Percentiles rank a stretch among this genome's conserved stretches.
Evolutionary conservation across 2,113 vertebrate genomes (phyloP).

Genomic region (Australoheros scitulus): DNA sequence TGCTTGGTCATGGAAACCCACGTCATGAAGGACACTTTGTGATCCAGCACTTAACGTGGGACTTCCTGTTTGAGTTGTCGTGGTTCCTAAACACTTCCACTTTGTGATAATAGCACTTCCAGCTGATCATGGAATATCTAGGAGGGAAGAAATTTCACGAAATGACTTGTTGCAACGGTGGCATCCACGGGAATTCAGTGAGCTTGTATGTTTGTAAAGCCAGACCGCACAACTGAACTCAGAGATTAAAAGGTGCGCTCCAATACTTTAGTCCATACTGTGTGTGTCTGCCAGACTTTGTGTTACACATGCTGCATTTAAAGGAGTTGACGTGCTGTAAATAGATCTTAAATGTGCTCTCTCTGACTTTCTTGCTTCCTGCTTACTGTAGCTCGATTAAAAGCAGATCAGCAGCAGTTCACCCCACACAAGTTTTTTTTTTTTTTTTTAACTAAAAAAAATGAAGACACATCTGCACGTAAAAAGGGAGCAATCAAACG

Average conservation of each 20-base stretch:
- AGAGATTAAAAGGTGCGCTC: neutral
- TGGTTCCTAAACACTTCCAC: neutral
- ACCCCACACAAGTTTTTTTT: conserved; percentile 7
- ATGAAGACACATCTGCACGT: conserved; percentile 50
- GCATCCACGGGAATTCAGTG: neutral
- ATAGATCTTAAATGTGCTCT: neutral
- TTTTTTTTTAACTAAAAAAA: conserved; percentile 20
- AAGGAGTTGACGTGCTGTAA: neutral
- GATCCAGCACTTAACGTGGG: neutral
- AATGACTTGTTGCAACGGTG: neutral
- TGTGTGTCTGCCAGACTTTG: neutral
- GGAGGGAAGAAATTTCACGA: neutral
- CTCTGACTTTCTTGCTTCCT: neutral
- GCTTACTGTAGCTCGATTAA: conserved; percentile 45
- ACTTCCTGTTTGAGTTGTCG: neutral
- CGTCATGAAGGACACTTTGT: neutral
- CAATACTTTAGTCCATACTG: neutral
- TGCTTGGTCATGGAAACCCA: neutral
- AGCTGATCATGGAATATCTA: neutral
- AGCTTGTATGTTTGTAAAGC: neutral
- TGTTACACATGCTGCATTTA: neutral
- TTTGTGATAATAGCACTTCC: neutral
- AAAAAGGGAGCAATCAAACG: conserved; percentile 41
- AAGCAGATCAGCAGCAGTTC: conserved; percentile 45
- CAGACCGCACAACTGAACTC: neutral